Percentiles rank a stretch among this genome's conserved stretches.
These are phyloP conservation scores for Quadriops clusia DNA, from an alignment of 2,888 invertebrate genomes.

Conservation along the genomic window DNA sequence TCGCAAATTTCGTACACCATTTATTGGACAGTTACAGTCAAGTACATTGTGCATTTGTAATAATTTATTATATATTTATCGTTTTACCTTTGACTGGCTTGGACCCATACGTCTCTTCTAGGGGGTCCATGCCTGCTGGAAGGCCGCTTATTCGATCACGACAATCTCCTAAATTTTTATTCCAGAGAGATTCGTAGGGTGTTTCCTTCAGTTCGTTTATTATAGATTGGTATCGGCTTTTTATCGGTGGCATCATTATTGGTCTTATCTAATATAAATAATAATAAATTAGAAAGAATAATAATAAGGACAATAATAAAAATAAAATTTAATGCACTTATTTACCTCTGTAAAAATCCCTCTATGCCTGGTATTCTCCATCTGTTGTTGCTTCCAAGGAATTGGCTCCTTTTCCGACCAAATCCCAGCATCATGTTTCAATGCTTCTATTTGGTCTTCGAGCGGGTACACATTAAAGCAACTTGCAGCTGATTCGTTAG, in stretches of 20 bases:
- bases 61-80: too few species aligned
- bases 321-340: background rate
- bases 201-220: constrained; percentile 39
- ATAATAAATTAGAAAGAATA: constrained; percentile 2
- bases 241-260: constrained; percentile 28
- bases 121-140: constrained; percentile 32
- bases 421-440: constrained; percentile 25
- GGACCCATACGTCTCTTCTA: constrained; percentile 1
- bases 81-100: too few species aligned
- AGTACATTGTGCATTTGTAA: too few species aligned
- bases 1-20: too few species aligned
- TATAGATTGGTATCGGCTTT: constrained; percentile 36
- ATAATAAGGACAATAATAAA: background rate
- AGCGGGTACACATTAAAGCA: constrained; percentile 24
- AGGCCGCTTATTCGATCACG: constrained; percentile 36
- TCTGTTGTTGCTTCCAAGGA: constrained; percentile 18
- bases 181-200: constrained; percentile 38
- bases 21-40: too few species aligned
- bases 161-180: constrained; percentile 34
- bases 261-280: constrained; percentile 17
- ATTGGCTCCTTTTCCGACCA: constrained; percentile 15
- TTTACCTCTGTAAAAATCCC: constrained; percentile 22
- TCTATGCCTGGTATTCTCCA: constrained; percentile 19
- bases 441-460: constrained; percentile 25
- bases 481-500: constrained; percentile 19